phyloP scores from a whole-genome alignment of 2,888 invertebrate species.

The Trachelus iudaicus region DNA sequence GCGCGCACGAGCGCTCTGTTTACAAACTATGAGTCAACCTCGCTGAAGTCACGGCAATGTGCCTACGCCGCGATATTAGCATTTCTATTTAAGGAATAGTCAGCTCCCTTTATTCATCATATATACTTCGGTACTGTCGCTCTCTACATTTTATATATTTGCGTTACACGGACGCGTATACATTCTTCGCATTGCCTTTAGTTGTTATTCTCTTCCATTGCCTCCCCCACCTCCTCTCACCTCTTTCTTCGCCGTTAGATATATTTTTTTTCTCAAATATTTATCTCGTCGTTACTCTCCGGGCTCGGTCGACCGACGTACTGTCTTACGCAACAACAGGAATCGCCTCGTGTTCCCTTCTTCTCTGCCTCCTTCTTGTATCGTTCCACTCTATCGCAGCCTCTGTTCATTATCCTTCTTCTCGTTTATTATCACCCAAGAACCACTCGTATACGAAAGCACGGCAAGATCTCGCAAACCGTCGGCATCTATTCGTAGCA shows the following conservation, averaged over 20 bases:
- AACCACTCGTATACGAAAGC: no score
- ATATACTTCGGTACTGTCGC: not conserved
- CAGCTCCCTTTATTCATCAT: not conserved
- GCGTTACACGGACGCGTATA: not conserved
- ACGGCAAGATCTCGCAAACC: not conserved
- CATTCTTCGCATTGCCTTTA: not conserved
- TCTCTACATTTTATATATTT: not conserved
- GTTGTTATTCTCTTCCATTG: not conserved
- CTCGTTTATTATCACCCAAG: no score
- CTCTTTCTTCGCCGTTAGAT: not conserved
- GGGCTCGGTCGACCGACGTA: not conserved
- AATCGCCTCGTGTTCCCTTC: not conserved
- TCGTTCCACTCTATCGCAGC: not conserved
- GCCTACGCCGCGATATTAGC: not conserved
- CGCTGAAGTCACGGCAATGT: not conserved
- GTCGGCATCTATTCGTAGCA: not conserved
- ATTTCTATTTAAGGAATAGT: not conserved
- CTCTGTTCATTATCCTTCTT: not conserved
- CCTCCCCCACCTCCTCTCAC: no score
- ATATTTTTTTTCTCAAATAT: not conserved
- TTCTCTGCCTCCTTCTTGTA: not conserved
- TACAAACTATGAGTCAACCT: slow-evolving; percentile 6
- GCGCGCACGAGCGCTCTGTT: not conserved
- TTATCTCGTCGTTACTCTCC: not conserved
- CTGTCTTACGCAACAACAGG: not conserved